These are phyloP conservation scores for Amphiduros pacificus DNA, from an alignment of 2,888 invertebrate species.

Conservation along the genomic window DNA sequence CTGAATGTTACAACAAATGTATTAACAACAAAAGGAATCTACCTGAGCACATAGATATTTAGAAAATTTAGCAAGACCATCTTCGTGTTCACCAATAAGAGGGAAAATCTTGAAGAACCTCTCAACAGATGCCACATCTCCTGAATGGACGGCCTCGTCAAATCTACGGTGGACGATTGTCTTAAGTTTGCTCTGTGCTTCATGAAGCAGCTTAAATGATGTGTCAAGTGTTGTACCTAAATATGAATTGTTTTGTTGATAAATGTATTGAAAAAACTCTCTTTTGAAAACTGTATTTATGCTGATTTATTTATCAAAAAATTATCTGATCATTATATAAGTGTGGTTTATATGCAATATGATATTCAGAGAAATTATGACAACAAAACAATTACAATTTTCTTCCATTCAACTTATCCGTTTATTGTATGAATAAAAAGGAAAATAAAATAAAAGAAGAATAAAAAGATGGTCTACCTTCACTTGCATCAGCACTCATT, in stretches of 20 bases:
- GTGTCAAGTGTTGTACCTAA: constrained; percentile 71
- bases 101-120: constrained; percentile 97
- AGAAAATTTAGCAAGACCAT: constrained; percentile 86
- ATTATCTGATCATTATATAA: not conserved
- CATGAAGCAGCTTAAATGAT: constrained; percentile 74
- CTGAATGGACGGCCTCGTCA: constrained; percentile 31
- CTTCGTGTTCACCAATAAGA: constrained; percentile 84
- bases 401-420: too few species aligned
- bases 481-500: constrained; percentile 76
- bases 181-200: constrained; percentile 73
- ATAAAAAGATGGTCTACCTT: too few species aligned
- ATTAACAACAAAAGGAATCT: too few species aligned
- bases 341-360: too few species aligned
- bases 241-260: not conserved
- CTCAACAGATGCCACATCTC: constrained; percentile 49
- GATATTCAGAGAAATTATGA: too few species aligned
- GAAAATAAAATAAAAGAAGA: too few species aligned
- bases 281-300: too few species aligned
- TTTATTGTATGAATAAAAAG: too few species aligned
- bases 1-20: too few species aligned
- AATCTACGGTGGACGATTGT: constrained; percentile 72
- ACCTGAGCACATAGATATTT: constrained; percentile 81
- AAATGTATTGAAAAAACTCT: too few species aligned
- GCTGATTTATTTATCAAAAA: not conserved
- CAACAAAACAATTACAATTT: too few species aligned